Evolutionary conservation across 2,797 vertebrate genomes (phyloP).

Genomic region (Malurus splendens): DNA sequence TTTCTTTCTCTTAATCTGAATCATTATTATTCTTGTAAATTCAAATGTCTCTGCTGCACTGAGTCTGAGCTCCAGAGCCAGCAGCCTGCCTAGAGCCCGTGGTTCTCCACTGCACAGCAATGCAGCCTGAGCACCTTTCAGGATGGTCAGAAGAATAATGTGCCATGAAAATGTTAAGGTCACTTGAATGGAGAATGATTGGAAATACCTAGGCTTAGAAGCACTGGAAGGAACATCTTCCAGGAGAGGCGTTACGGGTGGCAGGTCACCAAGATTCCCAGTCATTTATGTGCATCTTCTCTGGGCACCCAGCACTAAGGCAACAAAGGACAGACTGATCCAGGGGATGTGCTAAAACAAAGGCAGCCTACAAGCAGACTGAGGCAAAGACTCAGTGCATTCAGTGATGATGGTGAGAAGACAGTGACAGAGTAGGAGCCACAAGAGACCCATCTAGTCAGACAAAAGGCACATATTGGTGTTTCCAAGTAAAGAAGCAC

Average conservation of each 20-base stretch:
- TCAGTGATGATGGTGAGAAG: not conserved
- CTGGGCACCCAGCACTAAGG: not conserved
- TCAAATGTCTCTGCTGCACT: not conserved
- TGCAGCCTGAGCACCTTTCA: not conserved
- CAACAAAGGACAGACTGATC: not conserved
- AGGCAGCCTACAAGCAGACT: not conserved
- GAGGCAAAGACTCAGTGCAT: not conserved
- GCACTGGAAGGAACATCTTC: not conserved
- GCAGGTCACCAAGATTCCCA: not conserved
- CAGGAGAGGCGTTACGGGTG: not conserved
- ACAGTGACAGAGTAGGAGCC: not conserved
- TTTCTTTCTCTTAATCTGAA: not conserved
- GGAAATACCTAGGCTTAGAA: not conserved
- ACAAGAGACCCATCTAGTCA: not conserved
- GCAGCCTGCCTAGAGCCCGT: not conserved
- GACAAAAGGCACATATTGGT: not conserved
- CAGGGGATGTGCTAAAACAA: not conserved
- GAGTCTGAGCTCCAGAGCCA: not conserved
- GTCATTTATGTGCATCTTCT: not conserved
- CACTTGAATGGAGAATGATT: not conserved
- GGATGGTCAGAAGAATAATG: not conserved
- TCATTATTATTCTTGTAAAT: not conserved
- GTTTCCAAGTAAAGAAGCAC: not conserved
- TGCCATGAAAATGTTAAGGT: not conserved
- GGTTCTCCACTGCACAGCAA: not conserved